Conservation (phyloP, 2,888 invertebrate species). For the Lasioglossum malachurum region DNA sequence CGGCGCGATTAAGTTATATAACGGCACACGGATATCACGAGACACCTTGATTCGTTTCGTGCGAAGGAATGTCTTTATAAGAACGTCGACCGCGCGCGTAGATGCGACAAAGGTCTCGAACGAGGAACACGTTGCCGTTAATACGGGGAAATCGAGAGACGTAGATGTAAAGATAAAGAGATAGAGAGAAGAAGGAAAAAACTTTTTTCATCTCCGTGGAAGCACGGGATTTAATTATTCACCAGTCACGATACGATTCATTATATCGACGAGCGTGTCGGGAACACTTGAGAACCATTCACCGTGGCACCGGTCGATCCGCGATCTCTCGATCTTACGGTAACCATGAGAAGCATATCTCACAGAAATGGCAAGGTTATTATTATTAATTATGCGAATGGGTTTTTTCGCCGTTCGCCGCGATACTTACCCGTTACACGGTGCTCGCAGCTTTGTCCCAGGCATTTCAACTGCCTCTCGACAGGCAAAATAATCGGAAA, state of each 20-base stretch:
- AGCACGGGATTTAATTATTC: slow-evolving; percentile 44
- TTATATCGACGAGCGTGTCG: slow-evolving; percentile 41
- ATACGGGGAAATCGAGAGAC: background rate
- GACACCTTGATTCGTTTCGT: slow-evolving; percentile 1
- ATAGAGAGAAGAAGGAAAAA: slow-evolving; percentile 19
- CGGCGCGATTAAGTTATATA: background rate
- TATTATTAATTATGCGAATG: slow-evolving; percentile 66
- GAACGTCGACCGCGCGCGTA: slow-evolving; percentile 11
- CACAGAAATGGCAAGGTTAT: slow-evolving; percentile 54
- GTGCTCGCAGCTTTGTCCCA: background rate
- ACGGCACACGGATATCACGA: slow-evolving; percentile 9
- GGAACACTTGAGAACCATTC: slow-evolving; percentile 39
- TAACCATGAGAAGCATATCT: slow-evolving; percentile 54
- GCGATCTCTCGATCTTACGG: background rate
- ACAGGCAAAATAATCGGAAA: background rate
- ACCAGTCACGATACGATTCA: slow-evolving; percentile 41
- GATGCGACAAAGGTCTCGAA: slow-evolving; percentile 9
- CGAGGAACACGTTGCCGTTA: slow-evolving; percentile 15
- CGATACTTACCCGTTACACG: slow-evolving; percentile 36
- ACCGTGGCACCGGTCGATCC: slow-evolving; percentile 24
- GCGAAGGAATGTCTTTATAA: slow-evolving; percentile 24
- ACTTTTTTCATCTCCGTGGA: slow-evolving; percentile 9
- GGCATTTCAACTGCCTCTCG: background rate
- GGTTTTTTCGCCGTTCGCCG: slow-evolving; percentile 43
- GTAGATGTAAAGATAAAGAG: background rate